These are phyloP conservation scores for Timema podura DNA, from an alignment of 2,888 invertebrate species.

Conservation along the genomic window DNA sequence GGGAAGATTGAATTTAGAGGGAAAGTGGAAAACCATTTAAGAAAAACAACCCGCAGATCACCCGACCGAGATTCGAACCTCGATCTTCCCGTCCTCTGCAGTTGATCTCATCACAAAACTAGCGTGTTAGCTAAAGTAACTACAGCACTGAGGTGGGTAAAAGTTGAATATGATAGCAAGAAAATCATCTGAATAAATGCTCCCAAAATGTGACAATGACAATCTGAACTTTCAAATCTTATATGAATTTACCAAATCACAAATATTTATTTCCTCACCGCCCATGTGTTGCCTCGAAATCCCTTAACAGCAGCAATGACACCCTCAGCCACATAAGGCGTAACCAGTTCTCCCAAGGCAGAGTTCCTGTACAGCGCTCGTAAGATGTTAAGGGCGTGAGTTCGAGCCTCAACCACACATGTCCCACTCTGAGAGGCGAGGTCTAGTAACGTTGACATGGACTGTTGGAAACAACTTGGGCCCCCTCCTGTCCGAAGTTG, in stretches of 20 bases:
- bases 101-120: no score
- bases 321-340: slow-evolving; percentile 64
- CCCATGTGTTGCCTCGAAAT: slow-evolving; percentile 72
- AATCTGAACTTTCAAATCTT: slow-evolving; percentile 11
- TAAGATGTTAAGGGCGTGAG: slow-evolving; percentile 84
- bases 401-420: slow-evolving; percentile 49
- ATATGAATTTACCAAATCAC: slow-evolving; percentile 9
- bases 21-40: no score
- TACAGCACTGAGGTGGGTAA: no score
- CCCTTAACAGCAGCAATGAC: slow-evolving; percentile 68
- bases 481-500: slow-evolving; percentile 61
- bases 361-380: slow-evolving; percentile 75
- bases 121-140: no score
- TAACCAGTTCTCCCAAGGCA: slow-evolving; percentile 66
- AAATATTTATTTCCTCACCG: slow-evolving; percentile 51
- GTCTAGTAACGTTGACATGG: slow-evolving; percentile 54
- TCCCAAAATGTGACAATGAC: not conserved
- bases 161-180: no score
- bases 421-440: slow-evolving; percentile 39
- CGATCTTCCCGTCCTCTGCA: no score
- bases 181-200: no score
- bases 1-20: no score
- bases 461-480: slow-evolving; percentile 53
- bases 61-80: no score
- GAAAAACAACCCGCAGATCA: no score